Conservation (phyloP, 1,140 invertebrate genomes). For the Cyrtorhinus lividipennis region DNA sequence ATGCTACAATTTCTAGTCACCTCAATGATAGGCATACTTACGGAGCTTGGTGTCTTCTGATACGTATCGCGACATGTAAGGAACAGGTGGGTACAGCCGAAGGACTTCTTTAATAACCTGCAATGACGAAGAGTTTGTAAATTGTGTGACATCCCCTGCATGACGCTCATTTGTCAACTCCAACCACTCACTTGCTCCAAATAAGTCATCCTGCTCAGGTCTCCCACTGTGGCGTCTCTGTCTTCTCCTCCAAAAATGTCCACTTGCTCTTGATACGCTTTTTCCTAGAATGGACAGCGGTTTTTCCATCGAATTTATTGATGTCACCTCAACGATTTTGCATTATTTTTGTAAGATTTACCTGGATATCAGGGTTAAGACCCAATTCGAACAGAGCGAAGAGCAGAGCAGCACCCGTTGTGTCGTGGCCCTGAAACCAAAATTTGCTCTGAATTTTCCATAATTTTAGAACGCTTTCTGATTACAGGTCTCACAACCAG, state of each 20-base stretch:
- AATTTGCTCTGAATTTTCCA: not conserved
- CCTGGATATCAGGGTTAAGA: slow-evolving; percentile 35
- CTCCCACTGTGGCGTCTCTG: slow-evolving; percentile 33
- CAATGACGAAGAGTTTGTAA: too few relatives aligned
- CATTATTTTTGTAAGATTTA: not conserved
- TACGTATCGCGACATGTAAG: slow-evolving; percentile 44
- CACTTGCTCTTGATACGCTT: slow-evolving; percentile 41
- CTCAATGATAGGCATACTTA: too few relatives aligned
- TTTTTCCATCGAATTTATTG: not conserved
- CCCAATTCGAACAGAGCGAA: slow-evolving; percentile 37
- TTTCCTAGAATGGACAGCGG: slow-evolving; percentile 20
- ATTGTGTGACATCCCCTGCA: too few relatives aligned
- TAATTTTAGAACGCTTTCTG: too few relatives aligned
- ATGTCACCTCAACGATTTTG: not conserved
- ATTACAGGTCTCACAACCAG: not conserved
- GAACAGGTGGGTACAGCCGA: slow-evolving; percentile 46
- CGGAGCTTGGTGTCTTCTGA: slow-evolving; percentile 41
- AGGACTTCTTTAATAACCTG: slow-evolving; percentile 42
- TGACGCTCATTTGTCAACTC: too few relatives aligned
- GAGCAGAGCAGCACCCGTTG: slow-evolving; percentile 59
- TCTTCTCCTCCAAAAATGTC: slow-evolving; percentile 36
- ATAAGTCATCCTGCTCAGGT: slow-evolving; percentile 42
- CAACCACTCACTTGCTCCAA: slow-evolving; percentile 41
- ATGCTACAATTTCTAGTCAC: too few relatives aligned
- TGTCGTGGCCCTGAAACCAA: slow-evolving; percentile 60